Evolutionary conservation across 1,140 invertebrate genomes (phyloP).

Genomic region (Patella vulgata): DNA sequence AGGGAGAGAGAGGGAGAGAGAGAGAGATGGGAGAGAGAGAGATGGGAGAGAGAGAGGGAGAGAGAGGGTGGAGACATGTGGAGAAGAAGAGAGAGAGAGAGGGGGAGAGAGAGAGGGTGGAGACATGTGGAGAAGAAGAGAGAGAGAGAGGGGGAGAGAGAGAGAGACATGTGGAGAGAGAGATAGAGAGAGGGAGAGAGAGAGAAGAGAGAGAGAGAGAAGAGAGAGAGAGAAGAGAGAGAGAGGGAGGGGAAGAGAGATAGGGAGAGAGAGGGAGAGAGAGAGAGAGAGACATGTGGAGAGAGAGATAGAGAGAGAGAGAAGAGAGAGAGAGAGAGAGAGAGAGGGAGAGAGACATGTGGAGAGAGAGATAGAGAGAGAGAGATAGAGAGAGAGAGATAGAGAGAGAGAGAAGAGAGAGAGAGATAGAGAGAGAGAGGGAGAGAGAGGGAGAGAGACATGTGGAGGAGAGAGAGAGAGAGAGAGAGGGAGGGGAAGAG

Average conservation of each 20-base stretch:
- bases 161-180: too few species aligned
- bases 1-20: background rate
- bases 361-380: too few species aligned
- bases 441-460: too few species aligned
- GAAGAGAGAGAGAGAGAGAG: too few species aligned
- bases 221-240: conserved; percentile 10
- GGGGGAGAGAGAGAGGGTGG: background rate
- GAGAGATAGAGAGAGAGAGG: too few species aligned
- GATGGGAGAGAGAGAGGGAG: background rate
- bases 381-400: too few species aligned
- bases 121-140: background rate
- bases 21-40: background rate
- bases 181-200: too few species aligned
- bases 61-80: background rate
- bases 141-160: background rate
- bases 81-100: background rate
- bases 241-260: conserved; percentile 11
- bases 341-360: too few species aligned
- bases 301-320: too few species aligned
- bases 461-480: too few species aligned
- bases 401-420: too few species aligned
- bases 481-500: conserved; percentile 7
- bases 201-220: background rate
- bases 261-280: background rate
- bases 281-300: too few species aligned